phyloP scores from a whole-genome alignment of 2,888 invertebrate species.

The Troides oblongomaculatus region DNA sequence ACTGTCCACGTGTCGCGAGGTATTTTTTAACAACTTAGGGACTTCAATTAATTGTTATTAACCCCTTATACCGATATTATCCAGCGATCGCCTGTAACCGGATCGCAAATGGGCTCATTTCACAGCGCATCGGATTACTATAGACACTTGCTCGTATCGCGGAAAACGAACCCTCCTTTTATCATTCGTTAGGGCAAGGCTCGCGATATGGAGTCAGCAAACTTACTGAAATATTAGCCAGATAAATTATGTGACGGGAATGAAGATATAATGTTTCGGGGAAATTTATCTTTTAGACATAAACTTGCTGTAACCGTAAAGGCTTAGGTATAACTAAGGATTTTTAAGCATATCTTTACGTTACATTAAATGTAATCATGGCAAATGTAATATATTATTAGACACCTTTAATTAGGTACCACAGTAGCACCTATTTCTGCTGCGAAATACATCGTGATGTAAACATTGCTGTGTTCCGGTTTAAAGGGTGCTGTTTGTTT shows the following conservation, averaged over 20 bases:
- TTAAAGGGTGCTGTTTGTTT: no score
- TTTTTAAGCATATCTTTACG: no score
- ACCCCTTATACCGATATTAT: constrained; percentile 47
- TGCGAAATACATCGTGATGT: no score
- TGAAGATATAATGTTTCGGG: constrained; percentile 11
- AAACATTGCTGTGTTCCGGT: no score
- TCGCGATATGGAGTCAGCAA: constrained; percentile 21
- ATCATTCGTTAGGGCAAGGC: constrained; percentile 14
- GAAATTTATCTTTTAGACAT: constrained; percentile 4
- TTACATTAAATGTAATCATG: no score
- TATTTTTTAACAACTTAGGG: constrained; percentile 50
- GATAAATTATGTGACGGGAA: constrained; percentile 13
- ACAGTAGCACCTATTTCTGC: no score
- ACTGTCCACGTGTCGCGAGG: constrained; percentile 56
- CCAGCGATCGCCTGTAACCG: constrained; percentile 48
- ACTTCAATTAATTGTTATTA: constrained; percentile 74
- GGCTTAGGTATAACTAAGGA: no score
- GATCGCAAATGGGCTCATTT: constrained; percentile 46
- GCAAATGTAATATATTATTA: no score
- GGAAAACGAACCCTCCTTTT: constrained; percentile 32
- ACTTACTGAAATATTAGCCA: constrained; percentile 24
- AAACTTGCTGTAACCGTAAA: no score
- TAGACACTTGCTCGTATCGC: constrained; percentile 34
- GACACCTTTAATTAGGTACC: no score
- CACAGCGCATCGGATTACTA: constrained; percentile 53